These are phyloP conservation scores for Macquaria australasica DNA, from an alignment of 2,113 vertebrate species.

Conservation along the genomic window DNA sequence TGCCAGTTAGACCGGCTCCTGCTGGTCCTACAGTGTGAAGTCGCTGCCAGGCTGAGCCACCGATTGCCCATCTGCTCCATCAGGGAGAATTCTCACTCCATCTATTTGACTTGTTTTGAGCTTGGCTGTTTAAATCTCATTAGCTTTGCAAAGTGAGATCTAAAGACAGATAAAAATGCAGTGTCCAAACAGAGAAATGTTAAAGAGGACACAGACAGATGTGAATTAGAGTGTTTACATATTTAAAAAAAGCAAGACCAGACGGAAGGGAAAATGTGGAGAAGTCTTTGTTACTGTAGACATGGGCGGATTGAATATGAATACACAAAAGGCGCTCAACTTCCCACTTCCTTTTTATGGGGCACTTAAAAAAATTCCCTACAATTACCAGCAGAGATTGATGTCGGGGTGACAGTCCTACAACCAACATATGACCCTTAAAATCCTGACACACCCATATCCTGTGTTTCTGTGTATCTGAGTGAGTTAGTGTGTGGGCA, in stretches of 20 bases:
- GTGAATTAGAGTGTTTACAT: slow-evolving; percentile 59
- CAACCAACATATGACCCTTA: slow-evolving; percentile 63
- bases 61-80: slow-evolving; percentile 83
- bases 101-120: slow-evolving; percentile 77
- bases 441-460: slow-evolving; percentile 71
- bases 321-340: slow-evolving; percentile 50
- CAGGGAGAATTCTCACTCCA: slow-evolving; percentile 76
- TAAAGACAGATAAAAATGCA: slow-evolving; percentile 51
- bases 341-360: slow-evolving; percentile 59
- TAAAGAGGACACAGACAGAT: slow-evolving; percentile 59
- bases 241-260: slow-evolving; percentile 37
- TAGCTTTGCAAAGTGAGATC: slow-evolving; percentile 72
- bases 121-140: slow-evolving; percentile 70
- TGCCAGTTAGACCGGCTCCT: slow-evolving; percentile 69
- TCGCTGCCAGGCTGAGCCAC: slow-evolving; percentile 79
- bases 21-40: slow-evolving; percentile 72
- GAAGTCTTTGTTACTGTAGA: slow-evolving; percentile 24
- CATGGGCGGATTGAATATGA: slow-evolving; percentile 53
- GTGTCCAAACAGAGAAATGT: slow-evolving; percentile 45
- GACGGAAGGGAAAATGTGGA: slow-evolving; percentile 15
- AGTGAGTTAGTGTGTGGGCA: slow-evolving; percentile 43
- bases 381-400: slow-evolving; percentile 55
- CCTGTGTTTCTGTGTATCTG: slow-evolving; percentile 55
- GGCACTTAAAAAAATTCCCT: slow-evolving; percentile 26
- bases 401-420: slow-evolving; percentile 49